Evolutionary conservation across 1,140 invertebrate genomes (phyloP).

Genomic region (Mizuhopecten yessoensis): DNA sequence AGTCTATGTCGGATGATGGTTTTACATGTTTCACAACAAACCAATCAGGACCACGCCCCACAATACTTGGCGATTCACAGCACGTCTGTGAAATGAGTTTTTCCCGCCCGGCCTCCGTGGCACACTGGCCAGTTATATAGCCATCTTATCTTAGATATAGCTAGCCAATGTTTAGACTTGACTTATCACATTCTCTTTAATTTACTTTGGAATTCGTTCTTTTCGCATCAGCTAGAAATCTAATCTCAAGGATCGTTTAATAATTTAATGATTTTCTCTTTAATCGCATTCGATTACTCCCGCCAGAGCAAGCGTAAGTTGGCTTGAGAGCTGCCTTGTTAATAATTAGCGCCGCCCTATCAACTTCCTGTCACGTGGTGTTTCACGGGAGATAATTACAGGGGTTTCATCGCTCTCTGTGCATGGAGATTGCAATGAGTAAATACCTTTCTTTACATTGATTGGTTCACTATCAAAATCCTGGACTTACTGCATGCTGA

Average conservation of each 20-base stretch:
- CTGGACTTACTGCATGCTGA: neutral
- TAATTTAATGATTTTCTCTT: constrained; percentile 8
- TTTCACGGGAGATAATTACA: constrained; percentile 20
- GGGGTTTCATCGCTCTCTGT: neutral
- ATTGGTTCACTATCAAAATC: neutral
- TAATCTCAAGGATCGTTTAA: constrained; percentile 34
- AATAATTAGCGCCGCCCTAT: constrained; percentile 12
- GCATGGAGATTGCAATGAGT: neutral
- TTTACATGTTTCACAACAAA: too few relatives aligned
- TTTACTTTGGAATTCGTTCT: neutral
- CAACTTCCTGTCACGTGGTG: constrained; percentile 31
- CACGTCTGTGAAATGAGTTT: neutral
- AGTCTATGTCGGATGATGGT: too few relatives aligned
- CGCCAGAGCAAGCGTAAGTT: neutral
- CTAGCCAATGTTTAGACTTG: neutral
- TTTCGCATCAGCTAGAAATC: neutral
- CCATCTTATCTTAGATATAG: neutral
- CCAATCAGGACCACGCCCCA: neutral
- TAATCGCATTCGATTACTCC: neutral
- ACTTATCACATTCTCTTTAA: constrained; percentile 12
- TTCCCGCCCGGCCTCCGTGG: neutral
- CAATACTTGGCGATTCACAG: neutral
- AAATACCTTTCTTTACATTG: neutral
- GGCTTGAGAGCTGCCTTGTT: neutral
- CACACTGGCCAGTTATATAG: neutral